These are phyloP conservation scores for Brachyhypopomus occidentalis DNA, from an alignment of 2,113 vertebrate genomes.

Conservation along the genomic window DNA sequence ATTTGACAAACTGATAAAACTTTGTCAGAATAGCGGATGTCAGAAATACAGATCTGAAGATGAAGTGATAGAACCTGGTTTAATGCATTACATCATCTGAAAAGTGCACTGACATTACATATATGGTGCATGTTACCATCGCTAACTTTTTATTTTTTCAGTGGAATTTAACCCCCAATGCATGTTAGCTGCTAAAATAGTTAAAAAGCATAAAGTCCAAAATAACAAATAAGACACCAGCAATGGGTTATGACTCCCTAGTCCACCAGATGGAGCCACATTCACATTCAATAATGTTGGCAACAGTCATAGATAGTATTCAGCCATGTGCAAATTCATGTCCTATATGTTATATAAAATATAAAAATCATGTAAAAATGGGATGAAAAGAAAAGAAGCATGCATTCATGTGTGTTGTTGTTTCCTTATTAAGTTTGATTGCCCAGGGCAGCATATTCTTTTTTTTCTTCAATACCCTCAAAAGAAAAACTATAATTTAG, in stretches of 20 bases:
- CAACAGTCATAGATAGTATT: no score
- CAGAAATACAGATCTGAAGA: no score
- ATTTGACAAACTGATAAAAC: no score
- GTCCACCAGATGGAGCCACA: conserved; percentile 46
- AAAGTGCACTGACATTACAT: no score
- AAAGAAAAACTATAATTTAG: conserved; percentile 23
- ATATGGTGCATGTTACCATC: no score
- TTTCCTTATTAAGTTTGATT: conserved; percentile 14
- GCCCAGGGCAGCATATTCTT: conserved; percentile 5
- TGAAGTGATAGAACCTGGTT: no score
- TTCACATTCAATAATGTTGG: background rate
- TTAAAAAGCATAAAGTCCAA: background rate
- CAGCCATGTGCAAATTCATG: background rate
- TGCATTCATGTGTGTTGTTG: background rate
- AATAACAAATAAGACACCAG: background rate
- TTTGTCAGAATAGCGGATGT: no score
- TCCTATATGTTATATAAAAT: background rate
- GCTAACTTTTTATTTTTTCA: no score
- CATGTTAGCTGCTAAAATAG: no score
- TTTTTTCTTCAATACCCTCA: conserved; percentile 2
- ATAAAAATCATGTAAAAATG: background rate
- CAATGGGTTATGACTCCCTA: background rate
- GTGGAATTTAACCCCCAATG: no score
- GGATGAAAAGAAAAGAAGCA: background rate
- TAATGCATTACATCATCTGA: no score